A percentile compares a stretch with the other conserved stretches of the same genome.
phyloP scores from a whole-genome alignment of 2,797 vertebrate species.

The Aeoliscus strigatus region DNA sequence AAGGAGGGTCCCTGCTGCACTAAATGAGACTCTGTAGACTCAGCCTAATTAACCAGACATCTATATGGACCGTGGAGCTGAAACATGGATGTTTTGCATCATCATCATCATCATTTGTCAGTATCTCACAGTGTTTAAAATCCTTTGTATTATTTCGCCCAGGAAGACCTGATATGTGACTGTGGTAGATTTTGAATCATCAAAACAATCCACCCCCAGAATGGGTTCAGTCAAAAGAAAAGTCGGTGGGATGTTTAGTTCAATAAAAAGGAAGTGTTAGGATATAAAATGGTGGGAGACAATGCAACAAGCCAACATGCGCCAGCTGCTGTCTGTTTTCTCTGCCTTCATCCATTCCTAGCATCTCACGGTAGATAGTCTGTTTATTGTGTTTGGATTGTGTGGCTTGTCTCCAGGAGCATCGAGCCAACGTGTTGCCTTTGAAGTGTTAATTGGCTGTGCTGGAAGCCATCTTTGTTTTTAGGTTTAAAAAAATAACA shows the following conservation, averaged over 20 bases:
- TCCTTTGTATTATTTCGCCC: too few species aligned
- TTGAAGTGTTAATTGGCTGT: conserved; percentile 71
- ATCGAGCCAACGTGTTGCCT: conserved; percentile 49
- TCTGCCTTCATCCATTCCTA: conserved; percentile 23
- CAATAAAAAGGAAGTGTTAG: too few species aligned
- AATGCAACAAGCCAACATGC: conserved; percentile 15
- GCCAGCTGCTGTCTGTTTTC: conserved; percentile 12
- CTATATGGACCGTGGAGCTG: conserved; percentile 8
- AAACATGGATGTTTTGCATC: conserved; percentile 4
- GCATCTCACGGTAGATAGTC: conserved; percentile 50
- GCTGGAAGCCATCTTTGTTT: conserved; percentile 68
- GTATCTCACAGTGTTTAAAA: too few species aligned
- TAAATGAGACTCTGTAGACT: conserved; percentile 56
- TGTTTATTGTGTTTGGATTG: conserved; percentile 62
- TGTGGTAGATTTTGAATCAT: too few species aligned
- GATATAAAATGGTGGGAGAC: too few species aligned
- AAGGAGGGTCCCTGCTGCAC: conserved; percentile 31
- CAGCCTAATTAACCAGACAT: conserved; percentile 39
- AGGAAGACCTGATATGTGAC: conserved; percentile 40
- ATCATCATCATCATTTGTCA: too few species aligned
- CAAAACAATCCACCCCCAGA: too few species aligned
- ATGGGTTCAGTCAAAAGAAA: too few species aligned
- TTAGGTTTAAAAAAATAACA: conserved; percentile 27
- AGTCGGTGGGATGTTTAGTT: too few species aligned
- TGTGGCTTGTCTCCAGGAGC: conserved; percentile 49